Evolutionary conservation across 2,888 invertebrate species (phyloP).

Genomic region (Liposcelis brunnea): DNA sequence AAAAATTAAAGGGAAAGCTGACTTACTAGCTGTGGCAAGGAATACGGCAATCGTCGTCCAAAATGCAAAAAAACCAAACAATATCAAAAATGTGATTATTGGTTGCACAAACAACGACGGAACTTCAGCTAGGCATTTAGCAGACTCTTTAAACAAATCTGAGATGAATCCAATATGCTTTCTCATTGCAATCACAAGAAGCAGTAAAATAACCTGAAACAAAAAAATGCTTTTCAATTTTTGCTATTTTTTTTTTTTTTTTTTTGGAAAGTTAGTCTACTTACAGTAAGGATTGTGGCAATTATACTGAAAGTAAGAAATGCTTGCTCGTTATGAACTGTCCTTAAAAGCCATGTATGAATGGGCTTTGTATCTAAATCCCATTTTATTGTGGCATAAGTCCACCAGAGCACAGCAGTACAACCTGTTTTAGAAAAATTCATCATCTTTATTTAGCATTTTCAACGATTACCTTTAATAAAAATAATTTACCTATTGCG

Average conservation of each 20-base stretch:
- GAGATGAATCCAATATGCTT: slow-evolving; percentile 68
- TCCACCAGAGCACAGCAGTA: slow-evolving; percentile 74
- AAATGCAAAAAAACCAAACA: slow-evolving; percentile 62
- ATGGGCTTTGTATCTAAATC: slow-evolving; percentile 37
- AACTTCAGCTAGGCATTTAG: slow-evolving; percentile 66
- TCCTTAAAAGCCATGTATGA: slow-evolving; percentile 46
- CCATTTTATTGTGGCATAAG: slow-evolving; percentile 58
- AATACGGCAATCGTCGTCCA: slow-evolving; percentile 77
- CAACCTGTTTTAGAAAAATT: slow-evolving; percentile 31
- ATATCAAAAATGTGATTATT: slow-evolving; percentile 59
- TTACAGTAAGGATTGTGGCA: slow-evolving; percentile 74
- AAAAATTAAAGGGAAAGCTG: slow-evolving; percentile 17
- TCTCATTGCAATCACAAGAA: slow-evolving; percentile 58
- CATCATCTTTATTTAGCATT: slow-evolving; percentile 7
- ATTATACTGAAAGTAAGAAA: slow-evolving; percentile 71
- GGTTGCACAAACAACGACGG: slow-evolving; percentile 76
- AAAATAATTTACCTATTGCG: slow-evolving; percentile 39
- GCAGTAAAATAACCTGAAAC: slow-evolving; percentile 48
- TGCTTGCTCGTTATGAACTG: slow-evolving; percentile 68
- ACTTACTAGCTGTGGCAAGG: slow-evolving; percentile 69
- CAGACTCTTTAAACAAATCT: slow-evolving; percentile 75
- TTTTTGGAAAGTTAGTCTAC: too few species aligned
- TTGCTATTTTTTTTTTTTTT: too few species aligned
- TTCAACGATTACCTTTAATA: neutral
- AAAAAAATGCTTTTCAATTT: slow-evolving; percentile 13